Evolutionary conservation across 2,113 vertebrate genomes (phyloP).

Genomic region (Tretioscincus oriximinensis): DNA sequence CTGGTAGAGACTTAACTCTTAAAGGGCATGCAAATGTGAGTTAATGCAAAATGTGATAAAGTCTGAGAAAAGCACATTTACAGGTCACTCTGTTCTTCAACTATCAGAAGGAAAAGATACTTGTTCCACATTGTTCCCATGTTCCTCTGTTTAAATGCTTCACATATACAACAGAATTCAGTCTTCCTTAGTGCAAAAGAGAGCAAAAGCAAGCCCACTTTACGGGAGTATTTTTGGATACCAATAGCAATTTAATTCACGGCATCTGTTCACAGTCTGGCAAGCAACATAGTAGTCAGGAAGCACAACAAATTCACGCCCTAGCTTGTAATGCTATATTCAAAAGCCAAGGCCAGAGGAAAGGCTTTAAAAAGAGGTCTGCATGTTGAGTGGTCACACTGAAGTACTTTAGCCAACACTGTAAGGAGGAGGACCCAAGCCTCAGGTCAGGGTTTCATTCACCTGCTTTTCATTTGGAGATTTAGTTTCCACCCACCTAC

Average conservation of each 20-base stretch:
- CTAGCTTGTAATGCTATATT: neutral
- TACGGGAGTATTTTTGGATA: neutral
- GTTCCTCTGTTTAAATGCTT: neutral
- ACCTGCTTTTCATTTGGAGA: neutral
- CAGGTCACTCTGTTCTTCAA: neutral
- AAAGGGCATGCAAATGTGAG: neutral
- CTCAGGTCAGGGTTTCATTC: neutral
- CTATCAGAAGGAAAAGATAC: neutral
- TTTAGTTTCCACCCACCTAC: neutral
- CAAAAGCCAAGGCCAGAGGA: neutral
- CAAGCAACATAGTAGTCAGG: neutral
- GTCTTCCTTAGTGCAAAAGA: neutral
- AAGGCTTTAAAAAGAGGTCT: neutral
- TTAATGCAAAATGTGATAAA: neutral
- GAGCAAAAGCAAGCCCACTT: neutral
- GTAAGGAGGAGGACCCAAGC: neutral
- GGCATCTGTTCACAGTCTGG: neutral
- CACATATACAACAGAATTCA: neutral
- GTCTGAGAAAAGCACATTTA: neutral
- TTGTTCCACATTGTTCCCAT: neutral
- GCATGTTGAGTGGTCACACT: neutral
- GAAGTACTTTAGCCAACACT: neutral
- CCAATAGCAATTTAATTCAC: neutral
- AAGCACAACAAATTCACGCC: neutral
- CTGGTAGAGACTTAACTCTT: neutral